Base-by-base conservation (phyloP, 2,113 vertebrate genomes). In the Kryptolebias marmoratus region DNA sequence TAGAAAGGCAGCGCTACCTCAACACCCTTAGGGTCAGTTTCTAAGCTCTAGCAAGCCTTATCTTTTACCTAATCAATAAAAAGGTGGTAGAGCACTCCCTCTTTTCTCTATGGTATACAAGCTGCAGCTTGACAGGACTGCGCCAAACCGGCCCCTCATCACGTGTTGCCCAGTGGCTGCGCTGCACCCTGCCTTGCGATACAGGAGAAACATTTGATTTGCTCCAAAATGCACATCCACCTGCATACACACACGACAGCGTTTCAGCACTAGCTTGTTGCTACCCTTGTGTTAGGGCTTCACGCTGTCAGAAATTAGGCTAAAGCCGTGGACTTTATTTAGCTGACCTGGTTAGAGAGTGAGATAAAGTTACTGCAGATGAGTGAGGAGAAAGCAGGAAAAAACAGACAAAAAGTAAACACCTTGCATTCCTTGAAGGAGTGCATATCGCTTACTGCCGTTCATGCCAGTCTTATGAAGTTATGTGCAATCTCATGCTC, bases 31-130 rank as follows among this genome's bases (percentile, higher is more conserved):
- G 75, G 16, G 48, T 82, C 42, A 62, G 52, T 75, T 77, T 80
- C 87, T 88, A 73, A 87, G 75, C 72, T 81, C 44, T 28, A 71
- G 68, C 55, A 42, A 80, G 67, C 64, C 78, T 69, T 64, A 81
- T 87, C 81, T 88, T 85, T 82, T 83, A 85, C 66, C 81, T 78
- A 80, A 92, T 93, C 92, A 77, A 92, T 92, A 85, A 74, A 75
- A 80, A 84, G 81, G 70, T 80, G 81, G 65, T 72, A 47, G 61
- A 76, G 59, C 65, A 52, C 52, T 70, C 60, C 64, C 55, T 56
- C 60, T 49, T 9, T 68, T 66, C 84, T 77, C 80, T 52, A 32
- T 0, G 64, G 81, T 71, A 75, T 71, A 75, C 53, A n/a, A 11
- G 52, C 69, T 66, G 73, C 80, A 69, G 67, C 64, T 73, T 56